Evolutionary conservation across 1,140 invertebrate species (phyloP).

Genomic region (Stratiolaelaps scimitus): DNA sequence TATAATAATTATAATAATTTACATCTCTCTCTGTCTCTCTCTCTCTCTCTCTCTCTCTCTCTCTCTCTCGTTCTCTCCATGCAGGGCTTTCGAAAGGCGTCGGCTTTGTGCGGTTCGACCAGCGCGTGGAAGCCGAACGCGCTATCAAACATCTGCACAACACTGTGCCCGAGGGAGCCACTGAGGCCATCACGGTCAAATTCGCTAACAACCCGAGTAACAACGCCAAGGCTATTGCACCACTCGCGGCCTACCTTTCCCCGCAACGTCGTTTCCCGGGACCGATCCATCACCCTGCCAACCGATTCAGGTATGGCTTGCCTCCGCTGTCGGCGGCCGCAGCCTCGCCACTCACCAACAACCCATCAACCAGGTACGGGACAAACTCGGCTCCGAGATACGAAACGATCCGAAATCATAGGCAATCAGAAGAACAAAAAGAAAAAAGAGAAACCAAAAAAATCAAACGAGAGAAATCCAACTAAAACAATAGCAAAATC

Average conservation of each 20-base stretch:
- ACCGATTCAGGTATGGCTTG: slow-evolving; percentile 65
- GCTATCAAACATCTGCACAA: slow-evolving; percentile 97
- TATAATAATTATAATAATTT: too few relatives aligned
- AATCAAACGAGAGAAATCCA: too few relatives aligned
- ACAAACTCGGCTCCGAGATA: neutral
- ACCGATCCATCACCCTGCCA: slow-evolving; percentile 80
- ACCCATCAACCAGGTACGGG: slow-evolving; percentile 51
- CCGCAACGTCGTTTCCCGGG: slow-evolving; percentile 62
- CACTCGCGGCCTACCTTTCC: slow-evolving; percentile 74
- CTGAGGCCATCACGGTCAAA: slow-evolving; percentile 96
- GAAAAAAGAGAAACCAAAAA: too few relatives aligned
- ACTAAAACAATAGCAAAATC: too few relatives aligned
- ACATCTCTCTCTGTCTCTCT: too few relatives aligned
- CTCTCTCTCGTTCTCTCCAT: slow-evolving; percentile 32
- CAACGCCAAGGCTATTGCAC: slow-evolving; percentile 72
- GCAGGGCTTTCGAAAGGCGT: slow-evolving; percentile 93
- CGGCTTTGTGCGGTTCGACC: slow-evolving; percentile 97
- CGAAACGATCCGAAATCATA: too few relatives aligned
- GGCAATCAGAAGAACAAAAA: too few relatives aligned
- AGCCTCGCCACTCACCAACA: slow-evolving; percentile 17
- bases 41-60: too few relatives aligned
- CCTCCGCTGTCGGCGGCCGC: slow-evolving; percentile 33
- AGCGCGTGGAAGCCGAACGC: slow-evolving; percentile 87
- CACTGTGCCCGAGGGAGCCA: slow-evolving; percentile 82
- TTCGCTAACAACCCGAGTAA: slow-evolving; percentile 98